Conservation (phyloP, 2,797 vertebrate species). For the Lagorchestes hirsutus region DNA sequence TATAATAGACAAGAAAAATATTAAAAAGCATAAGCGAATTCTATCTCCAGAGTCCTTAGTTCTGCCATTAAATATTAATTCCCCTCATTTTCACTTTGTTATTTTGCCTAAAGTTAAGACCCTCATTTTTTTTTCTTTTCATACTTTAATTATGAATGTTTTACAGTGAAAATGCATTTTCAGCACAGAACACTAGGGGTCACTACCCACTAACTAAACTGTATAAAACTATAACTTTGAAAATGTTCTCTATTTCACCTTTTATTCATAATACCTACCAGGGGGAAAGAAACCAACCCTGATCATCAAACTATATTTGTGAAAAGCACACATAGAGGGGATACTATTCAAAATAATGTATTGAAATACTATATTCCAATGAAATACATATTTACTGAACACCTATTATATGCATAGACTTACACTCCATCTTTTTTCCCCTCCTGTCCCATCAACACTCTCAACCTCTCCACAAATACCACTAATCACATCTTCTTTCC, state of each 20-base stretch:
- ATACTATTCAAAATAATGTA: not conserved
- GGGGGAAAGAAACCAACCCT: not conserved
- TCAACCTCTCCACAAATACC: not conserved
- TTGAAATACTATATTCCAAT: not conserved
- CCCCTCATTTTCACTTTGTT: not conserved
- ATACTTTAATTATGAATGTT: not conserved
- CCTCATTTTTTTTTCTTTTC: not conserved
- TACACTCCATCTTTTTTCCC: not conserved
- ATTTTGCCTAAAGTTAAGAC: not conserved
- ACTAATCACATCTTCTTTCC: not conserved
- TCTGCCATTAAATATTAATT: not conserved
- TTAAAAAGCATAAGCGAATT: not conserved
- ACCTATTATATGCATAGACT: not conserved
- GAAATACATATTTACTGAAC: not conserved
- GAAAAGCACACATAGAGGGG: not conserved
- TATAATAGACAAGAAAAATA: not conserved
- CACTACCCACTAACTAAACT: slow-evolving; percentile 53
- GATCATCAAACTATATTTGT: not conserved
- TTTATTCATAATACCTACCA: not conserved
- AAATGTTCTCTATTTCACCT: not conserved
- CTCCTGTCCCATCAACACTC: not conserved
- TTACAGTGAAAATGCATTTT: slow-evolving; percentile 25
- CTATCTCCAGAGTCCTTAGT: not conserved
- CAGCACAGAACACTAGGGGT: slow-evolving; percentile 63
- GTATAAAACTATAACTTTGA: not conserved